These are phyloP conservation scores for Proctacanthus coquilletti DNA, from an alignment of 1,140 invertebrate genomes.

Conservation along the genomic window DNA sequence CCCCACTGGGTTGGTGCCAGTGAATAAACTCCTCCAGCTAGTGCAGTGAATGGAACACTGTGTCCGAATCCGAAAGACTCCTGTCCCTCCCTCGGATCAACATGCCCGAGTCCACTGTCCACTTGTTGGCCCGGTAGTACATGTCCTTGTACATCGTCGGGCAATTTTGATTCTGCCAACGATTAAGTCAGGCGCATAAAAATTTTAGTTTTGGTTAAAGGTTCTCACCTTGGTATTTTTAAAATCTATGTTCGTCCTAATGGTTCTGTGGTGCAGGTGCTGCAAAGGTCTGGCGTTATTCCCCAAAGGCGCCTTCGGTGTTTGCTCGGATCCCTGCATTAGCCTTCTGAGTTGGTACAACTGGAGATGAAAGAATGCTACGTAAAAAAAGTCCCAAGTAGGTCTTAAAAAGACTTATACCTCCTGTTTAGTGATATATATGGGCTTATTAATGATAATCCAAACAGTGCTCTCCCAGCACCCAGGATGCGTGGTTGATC, in stretches of 20 bases:
- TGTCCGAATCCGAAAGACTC: too few relatives aligned
- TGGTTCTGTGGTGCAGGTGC: conserved; percentile 74
- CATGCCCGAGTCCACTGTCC: conserved; percentile 26
- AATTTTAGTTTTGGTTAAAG: conserved; percentile 1
- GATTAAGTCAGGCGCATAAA: conserved; percentile 3
- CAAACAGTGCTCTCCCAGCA: conserved; percentile 89
- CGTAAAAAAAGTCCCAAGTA: neutral
- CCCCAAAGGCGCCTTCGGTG: conserved; percentile 76
- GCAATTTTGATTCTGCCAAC: conserved; percentile 43
- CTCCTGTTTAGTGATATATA: conserved; percentile 86
- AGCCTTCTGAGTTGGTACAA: conserved; percentile 69
- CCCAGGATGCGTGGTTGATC: conserved; percentile 88
- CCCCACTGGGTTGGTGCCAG: too few relatives aligned
- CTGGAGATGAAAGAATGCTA: conserved; percentile 35
- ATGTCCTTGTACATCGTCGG: conserved; percentile 56
- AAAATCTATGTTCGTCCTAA: conserved; percentile 95
- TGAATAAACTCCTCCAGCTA: too few relatives aligned
- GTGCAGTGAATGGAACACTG: too few relatives aligned
- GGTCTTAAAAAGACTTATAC: too few relatives aligned
- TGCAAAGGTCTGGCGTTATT: conserved; percentile 89
- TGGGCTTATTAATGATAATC: conserved; percentile 91
- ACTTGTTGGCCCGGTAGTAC: conserved; percentile 38
- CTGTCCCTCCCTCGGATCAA: too few relatives aligned
- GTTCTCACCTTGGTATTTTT: conserved; percentile 46
- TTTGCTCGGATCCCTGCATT: conserved; percentile 69